Evolutionary conservation across 2,888 invertebrate genomes (phyloP).

Genomic region (Allophyes oxyacanthae): DNA sequence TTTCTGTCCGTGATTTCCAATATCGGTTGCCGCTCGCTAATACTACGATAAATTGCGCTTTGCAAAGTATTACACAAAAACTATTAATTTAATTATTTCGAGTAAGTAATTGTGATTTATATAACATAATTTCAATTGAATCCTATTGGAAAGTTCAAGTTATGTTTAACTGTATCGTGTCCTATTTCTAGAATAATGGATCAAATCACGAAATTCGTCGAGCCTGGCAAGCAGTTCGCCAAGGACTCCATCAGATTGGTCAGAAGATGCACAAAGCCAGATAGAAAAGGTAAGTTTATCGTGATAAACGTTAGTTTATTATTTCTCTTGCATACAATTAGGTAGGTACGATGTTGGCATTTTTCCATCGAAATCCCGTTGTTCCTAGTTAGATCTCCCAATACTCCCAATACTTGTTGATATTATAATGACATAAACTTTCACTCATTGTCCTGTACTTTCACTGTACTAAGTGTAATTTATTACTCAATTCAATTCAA

Average conservation of each 20-base stretch:
- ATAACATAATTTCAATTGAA: neutral
- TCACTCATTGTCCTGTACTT: constrained; percentile 3
- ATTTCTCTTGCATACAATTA: neutral
- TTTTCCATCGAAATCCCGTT: constrained; percentile 32
- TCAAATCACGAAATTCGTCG: constrained; percentile 97
- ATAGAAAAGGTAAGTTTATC: constrained; percentile 95
- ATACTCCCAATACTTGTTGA: neutral
- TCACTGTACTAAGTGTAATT: constrained; percentile 4
- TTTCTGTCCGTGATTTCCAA: constrained; percentile 59
- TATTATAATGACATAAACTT: constrained; percentile 12
- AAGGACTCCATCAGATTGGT: constrained; percentile 99
- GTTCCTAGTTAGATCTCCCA: constrained; percentile 8
- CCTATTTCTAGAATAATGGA: constrained; percentile 93
- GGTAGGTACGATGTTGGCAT: constrained; percentile 54
- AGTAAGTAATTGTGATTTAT: constrained; percentile 46
- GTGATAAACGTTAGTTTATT: neutral
- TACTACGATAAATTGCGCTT: constrained; percentile 46
- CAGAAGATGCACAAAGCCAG: constrained; percentile 99
- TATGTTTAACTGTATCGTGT: constrained; percentile 41
- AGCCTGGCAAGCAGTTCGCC: constrained; percentile 98
- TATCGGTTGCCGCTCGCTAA: constrained; percentile 45
- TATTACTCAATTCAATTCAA: neutral
- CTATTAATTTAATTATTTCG: constrained; percentile 34
- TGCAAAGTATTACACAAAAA: constrained; percentile 35
- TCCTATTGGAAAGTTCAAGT: constrained; percentile 10